Conservation (phyloP, 2,888 invertebrate species). For the Andrena praecox region DNA sequence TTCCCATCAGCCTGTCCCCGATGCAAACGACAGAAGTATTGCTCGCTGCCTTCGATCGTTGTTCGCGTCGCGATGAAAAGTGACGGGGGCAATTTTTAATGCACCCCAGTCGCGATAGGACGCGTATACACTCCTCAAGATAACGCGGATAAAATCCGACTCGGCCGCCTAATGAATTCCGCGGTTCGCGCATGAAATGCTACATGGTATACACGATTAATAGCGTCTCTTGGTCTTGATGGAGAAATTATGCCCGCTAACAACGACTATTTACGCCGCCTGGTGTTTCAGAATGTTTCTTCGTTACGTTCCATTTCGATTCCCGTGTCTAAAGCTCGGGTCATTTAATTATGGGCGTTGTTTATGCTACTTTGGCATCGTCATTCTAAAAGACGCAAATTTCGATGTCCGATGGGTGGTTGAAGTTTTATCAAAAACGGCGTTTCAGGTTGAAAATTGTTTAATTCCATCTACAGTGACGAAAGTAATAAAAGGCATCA, state of each 20-base stretch:
- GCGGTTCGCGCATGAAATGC: constrained; percentile 40
- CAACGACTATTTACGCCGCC: constrained; percentile 30
- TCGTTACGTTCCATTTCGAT: constrained; percentile 43
- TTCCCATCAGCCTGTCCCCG: background rate
- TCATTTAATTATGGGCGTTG: constrained; percentile 35
- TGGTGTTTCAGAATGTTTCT: constrained; percentile 39
- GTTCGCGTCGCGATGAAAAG: background rate
- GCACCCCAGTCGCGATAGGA: constrained; percentile 13
- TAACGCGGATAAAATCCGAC: constrained; percentile 39
- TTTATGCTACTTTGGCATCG: constrained; percentile 14
- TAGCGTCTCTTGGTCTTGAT: constrained; percentile 14
- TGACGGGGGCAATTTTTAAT: constrained; percentile 19
- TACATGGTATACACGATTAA: constrained; percentile 37
- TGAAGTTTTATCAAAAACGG: background rate
- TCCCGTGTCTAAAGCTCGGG: constrained; percentile 34
- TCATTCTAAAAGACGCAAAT: background rate
- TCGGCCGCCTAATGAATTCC: constrained; percentile 40
- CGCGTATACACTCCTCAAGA: constrained; percentile 12
- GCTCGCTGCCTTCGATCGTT: too few species aligned
- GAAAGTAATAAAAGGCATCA: background rate
- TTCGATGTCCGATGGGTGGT: background rate
- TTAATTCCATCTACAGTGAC: background rate
- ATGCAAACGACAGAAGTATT: background rate
- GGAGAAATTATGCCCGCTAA: constrained; percentile 45
- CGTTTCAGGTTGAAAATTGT: background rate